Evolutionary conservation across 2,888 invertebrate genomes (phyloP).

Genomic region (Busseola fusca): DNA sequence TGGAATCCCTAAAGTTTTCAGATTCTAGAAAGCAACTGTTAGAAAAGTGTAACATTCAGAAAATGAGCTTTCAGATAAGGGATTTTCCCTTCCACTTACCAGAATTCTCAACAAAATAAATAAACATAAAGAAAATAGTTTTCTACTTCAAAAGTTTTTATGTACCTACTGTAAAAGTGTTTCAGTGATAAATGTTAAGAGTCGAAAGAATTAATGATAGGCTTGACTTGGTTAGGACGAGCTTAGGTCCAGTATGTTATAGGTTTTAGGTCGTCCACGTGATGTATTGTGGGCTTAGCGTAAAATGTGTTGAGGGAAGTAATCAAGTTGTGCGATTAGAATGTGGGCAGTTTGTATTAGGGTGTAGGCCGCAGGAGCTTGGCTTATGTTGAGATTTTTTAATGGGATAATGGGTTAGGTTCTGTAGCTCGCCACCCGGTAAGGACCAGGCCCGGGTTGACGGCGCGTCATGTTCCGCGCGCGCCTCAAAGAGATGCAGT

Average conservation of each 20-base stretch:
- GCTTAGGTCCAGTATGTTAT: conserved; percentile 20
- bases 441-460: too few relatives aligned
- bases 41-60: neutral
- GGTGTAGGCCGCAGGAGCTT: neutral
- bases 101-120: conserved; percentile 4
- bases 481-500: too few relatives aligned
- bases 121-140: neutral
- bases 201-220: conserved; percentile 35
- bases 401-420: neutral
- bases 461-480: too few relatives aligned
- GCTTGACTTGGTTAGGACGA: conserved; percentile 4
- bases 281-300: conserved; percentile 37
- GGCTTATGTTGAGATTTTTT: neutral
- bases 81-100: too few relatives aligned
- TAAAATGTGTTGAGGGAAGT: conserved; percentile 35
- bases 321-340: conserved; percentile 18
- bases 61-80: conserved; percentile 17
- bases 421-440: too few relatives aligned
- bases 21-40: neutral
- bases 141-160: neutral
- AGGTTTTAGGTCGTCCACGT: conserved; percentile 28
- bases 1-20: conserved; percentile 8
- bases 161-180: neutral
- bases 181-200: conserved; percentile 16
- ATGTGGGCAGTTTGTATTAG: conserved; percentile 15